phyloP scores from a whole-genome alignment of 2,888 invertebrate species.

The Boloria selene region DNA sequence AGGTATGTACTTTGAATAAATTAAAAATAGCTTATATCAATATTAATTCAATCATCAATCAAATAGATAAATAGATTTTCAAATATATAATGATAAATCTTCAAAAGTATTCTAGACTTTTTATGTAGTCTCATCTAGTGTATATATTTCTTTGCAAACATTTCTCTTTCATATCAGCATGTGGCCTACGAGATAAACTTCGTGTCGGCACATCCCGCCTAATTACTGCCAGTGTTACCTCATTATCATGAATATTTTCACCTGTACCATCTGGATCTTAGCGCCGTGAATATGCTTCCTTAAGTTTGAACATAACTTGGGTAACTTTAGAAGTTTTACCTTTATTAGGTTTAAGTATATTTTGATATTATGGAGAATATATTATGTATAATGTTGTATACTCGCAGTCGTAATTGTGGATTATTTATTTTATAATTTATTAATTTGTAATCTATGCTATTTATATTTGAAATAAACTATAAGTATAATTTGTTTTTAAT shows the following conservation, averaged over 20 bases:
- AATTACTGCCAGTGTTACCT: conserved; percentile 54
- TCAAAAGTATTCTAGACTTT: background rate
- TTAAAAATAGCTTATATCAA: too few species aligned
- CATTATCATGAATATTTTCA: conserved; percentile 36
- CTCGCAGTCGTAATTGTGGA: too few species aligned
- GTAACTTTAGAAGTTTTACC: conserved; percentile 20
- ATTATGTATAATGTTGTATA: too few species aligned
- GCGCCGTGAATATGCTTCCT: conserved; percentile 29
- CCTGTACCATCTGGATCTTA: conserved; percentile 28
- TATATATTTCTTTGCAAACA: conserved; percentile 35
- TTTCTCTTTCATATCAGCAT: conserved; percentile 50
- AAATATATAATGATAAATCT: too few species aligned
- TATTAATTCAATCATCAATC: too few species aligned
- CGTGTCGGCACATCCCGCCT: conserved; percentile 58
- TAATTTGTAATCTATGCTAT: too few species aligned
- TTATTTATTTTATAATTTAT: too few species aligned
- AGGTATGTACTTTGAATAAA: too few species aligned
- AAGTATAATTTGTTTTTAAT: background rate
- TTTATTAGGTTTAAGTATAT: conserved; percentile 11
- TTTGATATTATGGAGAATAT: background rate
- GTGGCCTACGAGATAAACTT: conserved; percentile 59
- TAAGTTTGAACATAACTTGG: conserved; percentile 30
- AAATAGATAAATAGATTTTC: too few species aligned
- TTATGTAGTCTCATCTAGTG: conserved; percentile 25
- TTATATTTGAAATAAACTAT: background rate